These are phyloP conservation scores for Drosophila azteca DNA, from an alignment of 1,140 invertebrate species.

Conservation along the genomic window DNA sequence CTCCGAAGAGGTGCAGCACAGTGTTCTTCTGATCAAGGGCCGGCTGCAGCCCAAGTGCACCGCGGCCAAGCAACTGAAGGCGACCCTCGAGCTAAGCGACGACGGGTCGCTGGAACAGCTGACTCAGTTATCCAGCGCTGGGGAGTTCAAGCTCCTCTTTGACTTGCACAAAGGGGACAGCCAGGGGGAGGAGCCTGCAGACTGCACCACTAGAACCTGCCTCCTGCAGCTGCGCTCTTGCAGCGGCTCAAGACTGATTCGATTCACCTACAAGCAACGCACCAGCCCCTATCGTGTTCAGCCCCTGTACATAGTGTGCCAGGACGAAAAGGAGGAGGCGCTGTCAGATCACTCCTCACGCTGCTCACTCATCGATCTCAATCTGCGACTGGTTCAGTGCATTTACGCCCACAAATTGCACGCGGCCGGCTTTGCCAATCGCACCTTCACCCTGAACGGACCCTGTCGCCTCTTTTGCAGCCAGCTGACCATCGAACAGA, in stretches of 20 bases:
- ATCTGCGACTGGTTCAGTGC: constrained; percentile 92
- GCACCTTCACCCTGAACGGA: constrained; percentile 91
- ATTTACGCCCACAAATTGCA: constrained; percentile 94
- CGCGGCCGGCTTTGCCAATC: constrained; percentile 90
- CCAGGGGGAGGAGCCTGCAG: neutral
- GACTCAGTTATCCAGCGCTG: constrained; percentile 53
- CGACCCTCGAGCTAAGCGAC: constrained; percentile 40
- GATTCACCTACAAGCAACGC: constrained; percentile 46
- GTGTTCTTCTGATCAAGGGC: constrained; percentile 70
- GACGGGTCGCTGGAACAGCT: constrained; percentile 32
- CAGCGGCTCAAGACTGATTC: constrained; percentile 36
- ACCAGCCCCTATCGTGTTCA: constrained; percentile 84
- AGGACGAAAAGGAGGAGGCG: constrained; percentile 84
- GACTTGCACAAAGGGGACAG: constrained; percentile 42
- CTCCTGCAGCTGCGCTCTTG: constrained; percentile 53
- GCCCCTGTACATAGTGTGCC: constrained; percentile 90
- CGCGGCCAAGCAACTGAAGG: constrained; percentile 49
- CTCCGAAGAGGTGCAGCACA: constrained; percentile 61
- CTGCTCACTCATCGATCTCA: constrained; percentile 90
- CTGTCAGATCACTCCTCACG: neutral
- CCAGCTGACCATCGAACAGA: constrained; percentile 88
- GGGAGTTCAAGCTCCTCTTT: constrained; percentile 72
- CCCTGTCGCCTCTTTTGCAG: constrained; percentile 89
- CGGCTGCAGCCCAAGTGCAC: constrained; percentile 56
- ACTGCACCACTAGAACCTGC: constrained; percentile 2